Evolutionary conservation across 1,140 invertebrate genomes (phyloP), one percentile per base, ranked within the genome.

Genomic region (Pectinophora gossypiella): DNA sequence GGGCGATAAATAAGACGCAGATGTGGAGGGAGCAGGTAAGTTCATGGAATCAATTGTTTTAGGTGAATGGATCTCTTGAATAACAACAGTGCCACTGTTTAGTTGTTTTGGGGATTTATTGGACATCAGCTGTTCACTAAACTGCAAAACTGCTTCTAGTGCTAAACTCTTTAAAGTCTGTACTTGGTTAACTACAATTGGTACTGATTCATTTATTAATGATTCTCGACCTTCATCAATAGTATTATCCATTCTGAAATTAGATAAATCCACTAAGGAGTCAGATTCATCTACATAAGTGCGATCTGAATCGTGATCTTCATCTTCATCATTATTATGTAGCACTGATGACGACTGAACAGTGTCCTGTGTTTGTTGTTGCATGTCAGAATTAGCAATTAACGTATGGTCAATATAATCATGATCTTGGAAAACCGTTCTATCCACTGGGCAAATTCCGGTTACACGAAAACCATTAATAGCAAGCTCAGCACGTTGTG

Each of bases 401-500:
- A n/a, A n/a, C n/a, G n/a, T n/a, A n/a, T n/a, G n/a, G n/a, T 48
- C 47, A 48, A 51, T 51, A 19, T 42, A 51, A 40, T 76, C 64
- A 22, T 35, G 48, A 44, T 72, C 62, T 46, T 54, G 40, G 50
- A 77, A 72, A 44, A 67, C 51, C 22, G 60, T 60, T 50, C 23
- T 59, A 35, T 73, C 61, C 9, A 75, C 43, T 2, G 66, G 68
- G 10, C 54, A 72, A 48, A 78, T 64, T 38, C 71, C 64, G n/a
- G 68, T 72, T 10, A 35, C 51, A 47, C 52, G 56, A 49, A 78
- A 76, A 36, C 59, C 66, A 64, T 70, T 76, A 2, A 63, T 55
- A 19, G 71, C 59, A 16, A 72, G 64, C 54, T 57, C 35, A 16
- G 40, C 55, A 45, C 56, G 70, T 55, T 61, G 57, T 7, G 53